Conservation (phyloP, 2,888 invertebrate species). For the Xestia rhomboidea region DNA sequence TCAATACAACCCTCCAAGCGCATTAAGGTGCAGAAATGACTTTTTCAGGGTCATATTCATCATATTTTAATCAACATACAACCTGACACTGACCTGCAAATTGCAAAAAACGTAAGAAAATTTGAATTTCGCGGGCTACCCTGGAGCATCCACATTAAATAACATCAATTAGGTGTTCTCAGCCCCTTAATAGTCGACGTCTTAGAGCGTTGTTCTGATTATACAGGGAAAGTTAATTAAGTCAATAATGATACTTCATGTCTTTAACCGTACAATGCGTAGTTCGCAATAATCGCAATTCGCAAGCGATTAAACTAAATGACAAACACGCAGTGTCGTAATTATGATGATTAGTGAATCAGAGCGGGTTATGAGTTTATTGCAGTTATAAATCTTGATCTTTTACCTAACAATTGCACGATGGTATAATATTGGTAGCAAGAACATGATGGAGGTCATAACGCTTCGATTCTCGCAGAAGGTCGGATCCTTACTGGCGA, state of each 20-base stretch:
- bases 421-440: constrained; percentile 36
- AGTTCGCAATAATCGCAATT: constrained; percentile 40
- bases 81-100: too few relatives aligned
- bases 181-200: constrained; percentile 10
- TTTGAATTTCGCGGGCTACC: too few relatives aligned
- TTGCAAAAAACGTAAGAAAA: too few relatives aligned
- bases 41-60: too few relatives aligned
- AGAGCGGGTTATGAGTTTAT: constrained; percentile 61
- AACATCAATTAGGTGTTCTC: too few relatives aligned
- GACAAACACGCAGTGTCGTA: constrained; percentile 55
- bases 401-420: constrained; percentile 49
- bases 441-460: constrained; percentile 59
- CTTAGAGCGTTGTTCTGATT: constrained; percentile 17
- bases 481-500: constrained; percentile 49
- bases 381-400: constrained; percentile 62
- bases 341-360: constrained; percentile 57
- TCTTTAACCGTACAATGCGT: constrained; percentile 39
- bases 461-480: constrained; percentile 47
- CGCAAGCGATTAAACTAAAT: constrained; percentile 26
- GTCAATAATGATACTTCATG: constrained; percentile 29
- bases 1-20: too few relatives aligned
- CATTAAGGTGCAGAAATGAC: too few relatives aligned
- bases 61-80: too few relatives aligned
- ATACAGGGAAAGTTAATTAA: constrained; percentile 51
- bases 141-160: too few relatives aligned